A percentile compares a stretch with the other conserved stretches of the same genome.
These are phyloP conservation scores for Anoplius nigerrimus DNA, from an alignment of 2,888 invertebrate species.

Conservation along the genomic window DNA sequence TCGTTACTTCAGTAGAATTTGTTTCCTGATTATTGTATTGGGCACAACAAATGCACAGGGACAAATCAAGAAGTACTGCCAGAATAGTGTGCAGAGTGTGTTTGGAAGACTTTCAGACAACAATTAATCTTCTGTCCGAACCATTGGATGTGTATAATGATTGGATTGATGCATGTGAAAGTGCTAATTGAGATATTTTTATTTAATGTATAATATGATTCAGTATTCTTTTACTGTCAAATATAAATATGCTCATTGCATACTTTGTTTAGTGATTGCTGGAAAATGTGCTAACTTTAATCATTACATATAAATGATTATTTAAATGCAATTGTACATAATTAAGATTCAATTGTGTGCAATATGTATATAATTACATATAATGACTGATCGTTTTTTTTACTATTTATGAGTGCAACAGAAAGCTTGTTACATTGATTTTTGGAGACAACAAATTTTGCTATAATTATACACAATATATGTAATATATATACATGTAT, in stretches of 20 bases:
- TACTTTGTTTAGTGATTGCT: no score
- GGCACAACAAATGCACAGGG: slow-evolving; percentile 80
- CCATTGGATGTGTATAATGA: slow-evolving; percentile 99
- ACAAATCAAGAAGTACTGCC: slow-evolving; percentile 95
- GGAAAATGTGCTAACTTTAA: no score
- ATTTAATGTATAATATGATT: slow-evolving; percentile 43
- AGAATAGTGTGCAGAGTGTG: slow-evolving; percentile 97
- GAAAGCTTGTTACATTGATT: no score
- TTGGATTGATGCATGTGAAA: slow-evolving; percentile 99
- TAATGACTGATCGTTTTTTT: background rate
- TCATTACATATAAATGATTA: no score
- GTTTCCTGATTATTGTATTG: background rate
- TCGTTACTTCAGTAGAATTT: background rate
- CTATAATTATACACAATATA: background rate
- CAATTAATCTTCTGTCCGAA: slow-evolving; percentile 96
- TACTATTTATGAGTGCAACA: background rate
- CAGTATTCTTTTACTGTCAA: slow-evolving; percentile 27
- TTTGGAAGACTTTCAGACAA: slow-evolving; percentile 96
- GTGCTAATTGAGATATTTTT: slow-evolving; percentile 82
- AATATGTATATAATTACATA: background rate
- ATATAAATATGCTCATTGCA: no score
- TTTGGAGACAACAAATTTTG: no score
- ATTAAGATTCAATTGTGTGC: background rate
- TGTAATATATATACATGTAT: background rate
- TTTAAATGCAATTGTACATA: background rate